A percentile compares a stretch with the other conserved stretches of the same genome.
Conservation (phyloP, 30 jellyfish, hydroid and myxozoan genomes). For the Aurelia sp. region DNA sequence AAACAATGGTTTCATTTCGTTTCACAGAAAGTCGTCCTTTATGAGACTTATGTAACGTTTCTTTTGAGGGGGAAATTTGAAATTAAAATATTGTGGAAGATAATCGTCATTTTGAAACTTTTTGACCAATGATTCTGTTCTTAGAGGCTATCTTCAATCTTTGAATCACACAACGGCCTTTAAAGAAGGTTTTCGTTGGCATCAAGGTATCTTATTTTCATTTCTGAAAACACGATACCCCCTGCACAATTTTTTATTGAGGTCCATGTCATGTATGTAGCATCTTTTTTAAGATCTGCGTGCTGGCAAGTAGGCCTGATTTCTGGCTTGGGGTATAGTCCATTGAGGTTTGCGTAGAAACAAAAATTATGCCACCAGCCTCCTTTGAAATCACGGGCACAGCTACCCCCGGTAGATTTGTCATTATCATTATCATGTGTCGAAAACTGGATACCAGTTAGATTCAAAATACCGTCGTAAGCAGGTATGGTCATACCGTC, state of each 20-base stretch:
- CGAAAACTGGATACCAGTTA: constrained; percentile 36
- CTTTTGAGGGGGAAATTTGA: too few species aligned
- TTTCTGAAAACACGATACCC: constrained; percentile 31
- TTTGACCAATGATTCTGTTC: too few species aligned
- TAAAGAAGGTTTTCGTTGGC: too few species aligned
- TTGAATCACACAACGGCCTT: too few species aligned
- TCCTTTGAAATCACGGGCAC: constrained; percentile 21
- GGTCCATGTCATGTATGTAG: constrained; percentile 25
- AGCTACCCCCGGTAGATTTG: not conserved
- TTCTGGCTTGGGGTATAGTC: not conserved
- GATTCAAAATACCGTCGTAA: not conserved
- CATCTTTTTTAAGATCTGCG: not conserved
- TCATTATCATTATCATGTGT: constrained; percentile 45
- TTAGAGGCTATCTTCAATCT: too few species aligned
- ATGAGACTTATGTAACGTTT: too few species aligned
- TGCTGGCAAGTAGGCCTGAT: not conserved
- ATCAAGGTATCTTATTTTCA: constrained; percentile 2
- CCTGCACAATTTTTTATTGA: not conserved
- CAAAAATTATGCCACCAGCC: constrained; percentile 63
- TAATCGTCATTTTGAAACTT: too few species aligned
- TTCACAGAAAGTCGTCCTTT: too few species aligned
- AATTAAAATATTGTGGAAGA: too few species aligned
- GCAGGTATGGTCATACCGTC: not conserved
- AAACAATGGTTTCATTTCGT: too few species aligned
- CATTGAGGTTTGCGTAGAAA: constrained; percentile 22